Evolutionary conservation across 2,888 invertebrate genomes (phyloP).

Genomic region (Eutolmus rufibarbis): DNA sequence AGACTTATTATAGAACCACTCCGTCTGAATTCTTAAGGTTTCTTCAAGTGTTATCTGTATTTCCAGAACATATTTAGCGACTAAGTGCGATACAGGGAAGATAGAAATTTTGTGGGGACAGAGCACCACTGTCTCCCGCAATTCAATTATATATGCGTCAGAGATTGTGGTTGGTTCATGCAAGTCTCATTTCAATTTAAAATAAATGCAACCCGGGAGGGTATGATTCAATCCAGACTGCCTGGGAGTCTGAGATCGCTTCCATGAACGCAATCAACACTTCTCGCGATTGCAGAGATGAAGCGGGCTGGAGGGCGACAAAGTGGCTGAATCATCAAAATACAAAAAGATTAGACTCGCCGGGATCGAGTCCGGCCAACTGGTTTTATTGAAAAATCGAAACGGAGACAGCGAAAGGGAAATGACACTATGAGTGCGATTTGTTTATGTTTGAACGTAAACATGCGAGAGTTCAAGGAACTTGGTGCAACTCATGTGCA

Average conservation of each 20-base stretch:
- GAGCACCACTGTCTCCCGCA: background rate
- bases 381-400: background rate
- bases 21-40: background rate
- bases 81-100: background rate
- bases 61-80: background rate
- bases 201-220: background rate
- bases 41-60: background rate
- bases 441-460: constrained; percentile 1
- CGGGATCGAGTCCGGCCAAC: background rate
- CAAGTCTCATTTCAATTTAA: background rate
- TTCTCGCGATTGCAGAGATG: background rate
- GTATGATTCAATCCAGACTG: background rate
- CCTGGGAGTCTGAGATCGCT: background rate
- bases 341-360: background rate
- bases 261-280: background rate
- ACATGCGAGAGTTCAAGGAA: constrained; percentile 9
- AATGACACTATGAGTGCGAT: background rate
- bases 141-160: background rate
- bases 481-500: background rate
- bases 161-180: background rate
- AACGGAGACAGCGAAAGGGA: background rate
- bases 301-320: background rate
- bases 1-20: background rate
- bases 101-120: background rate
- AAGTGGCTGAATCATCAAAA: constrained; percentile 5